Evolutionary conservation across 2,888 invertebrate genomes (phyloP).

Genomic region (Marasmarcha lunaedactyla): DNA sequence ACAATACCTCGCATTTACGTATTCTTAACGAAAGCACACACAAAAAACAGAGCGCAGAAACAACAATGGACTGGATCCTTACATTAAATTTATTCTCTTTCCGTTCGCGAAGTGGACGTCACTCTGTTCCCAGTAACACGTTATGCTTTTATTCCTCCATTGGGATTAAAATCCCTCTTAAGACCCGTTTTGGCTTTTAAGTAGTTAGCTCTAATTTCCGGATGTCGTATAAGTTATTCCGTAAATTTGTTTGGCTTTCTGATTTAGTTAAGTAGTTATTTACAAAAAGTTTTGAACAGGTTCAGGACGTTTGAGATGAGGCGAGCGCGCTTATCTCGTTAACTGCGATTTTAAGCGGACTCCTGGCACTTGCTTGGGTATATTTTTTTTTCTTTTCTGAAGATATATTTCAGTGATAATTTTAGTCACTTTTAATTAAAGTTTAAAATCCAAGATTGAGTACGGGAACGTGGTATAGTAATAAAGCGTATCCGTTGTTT

Average conservation of each 20-base stretch:
- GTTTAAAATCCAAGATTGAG: constrained; percentile 21
- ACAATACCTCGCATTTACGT: constrained; percentile 25
- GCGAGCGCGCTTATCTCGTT: constrained; percentile 30
- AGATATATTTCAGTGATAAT: constrained; percentile 33
- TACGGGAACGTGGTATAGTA: constrained; percentile 34
- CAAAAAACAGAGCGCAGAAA: constrained; percentile 33
- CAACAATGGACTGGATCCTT: constrained; percentile 43
- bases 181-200: constrained; percentile 29
- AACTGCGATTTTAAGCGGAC: constrained; percentile 40
- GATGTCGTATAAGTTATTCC: constrained; percentile 28
- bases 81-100: constrained; percentile 55
- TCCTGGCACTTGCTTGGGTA: constrained; percentile 30
- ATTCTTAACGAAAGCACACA: constrained; percentile 28
- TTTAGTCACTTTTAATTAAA: constrained; percentile 33
- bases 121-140: constrained; percentile 51
- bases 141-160: constrained; percentile 47
- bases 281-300: constrained; percentile 40
- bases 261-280: constrained; percentile 38
- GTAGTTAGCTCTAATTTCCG: constrained; percentile 28
- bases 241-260: constrained; percentile 41
- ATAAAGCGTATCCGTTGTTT: constrained; percentile 55
- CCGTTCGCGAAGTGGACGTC: constrained; percentile 39
- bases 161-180: constrained; percentile 17
- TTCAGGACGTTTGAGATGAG: constrained; percentile 32
- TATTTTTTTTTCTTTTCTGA: constrained; percentile 25